Evolutionary conservation across 1,140 invertebrate species (phyloP).

Genomic region (Anastatus disparis): DNA sequence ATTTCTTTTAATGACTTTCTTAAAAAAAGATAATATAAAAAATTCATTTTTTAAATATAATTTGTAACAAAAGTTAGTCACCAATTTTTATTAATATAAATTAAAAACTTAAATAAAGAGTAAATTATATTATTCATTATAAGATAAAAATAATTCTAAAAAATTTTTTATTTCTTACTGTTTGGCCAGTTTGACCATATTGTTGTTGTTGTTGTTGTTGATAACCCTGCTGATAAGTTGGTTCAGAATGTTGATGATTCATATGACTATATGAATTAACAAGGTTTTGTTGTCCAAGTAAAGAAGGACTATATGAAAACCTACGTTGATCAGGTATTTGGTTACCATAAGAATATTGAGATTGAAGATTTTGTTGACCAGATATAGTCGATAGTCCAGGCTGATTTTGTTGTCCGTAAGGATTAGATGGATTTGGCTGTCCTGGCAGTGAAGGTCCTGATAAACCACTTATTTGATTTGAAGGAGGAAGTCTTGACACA

Average conservation of each 20-base stretch:
- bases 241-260: constrained; percentile 38
- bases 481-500: constrained; percentile 38
- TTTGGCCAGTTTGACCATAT: constrained; percentile 47
- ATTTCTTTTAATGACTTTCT: too few species aligned
- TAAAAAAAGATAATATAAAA: too few species aligned
- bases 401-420: constrained; percentile 49
- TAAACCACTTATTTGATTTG: constrained; percentile 44
- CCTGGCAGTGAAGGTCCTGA: constrained; percentile 44
- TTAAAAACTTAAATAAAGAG: too few species aligned
- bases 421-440: constrained; percentile 47
- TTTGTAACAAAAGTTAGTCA: too few species aligned
- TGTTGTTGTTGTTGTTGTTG: constrained; percentile 47
- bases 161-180: constrained; percentile 36
- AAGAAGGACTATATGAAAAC: constrained; percentile 25
- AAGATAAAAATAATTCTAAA: too few species aligned
- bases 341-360: constrained; percentile 25
- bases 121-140: too few species aligned
- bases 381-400: constrained; percentile 38
- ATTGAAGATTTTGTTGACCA: constrained; percentile 34
- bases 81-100: not conserved
- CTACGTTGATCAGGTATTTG: constrained; percentile 41
- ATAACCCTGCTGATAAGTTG: constrained; percentile 50
- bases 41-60: too few species aligned
- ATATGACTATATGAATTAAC: constrained; percentile 22
- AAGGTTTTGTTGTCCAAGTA: constrained; percentile 44